These are phyloP conservation scores for Nannoperca obscura DNA, from an alignment of 2,797 vertebrate genomes.

Conservation along the genomic window DNA sequence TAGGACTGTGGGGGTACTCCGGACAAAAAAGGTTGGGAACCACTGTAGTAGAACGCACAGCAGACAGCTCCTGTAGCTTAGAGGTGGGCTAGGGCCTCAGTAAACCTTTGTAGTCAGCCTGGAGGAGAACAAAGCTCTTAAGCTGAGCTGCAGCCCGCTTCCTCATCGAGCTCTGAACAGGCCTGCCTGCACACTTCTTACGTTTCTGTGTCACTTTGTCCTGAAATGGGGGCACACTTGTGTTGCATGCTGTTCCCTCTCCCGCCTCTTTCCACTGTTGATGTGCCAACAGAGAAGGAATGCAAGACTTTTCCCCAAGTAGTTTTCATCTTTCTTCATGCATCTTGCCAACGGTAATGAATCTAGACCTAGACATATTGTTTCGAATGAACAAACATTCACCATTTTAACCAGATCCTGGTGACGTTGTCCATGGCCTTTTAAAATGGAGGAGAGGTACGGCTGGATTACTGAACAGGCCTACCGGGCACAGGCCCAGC, in stretches of 20 bases:
- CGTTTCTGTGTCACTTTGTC: slow-evolving; percentile 53
- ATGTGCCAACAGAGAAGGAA: slow-evolving; percentile 50
- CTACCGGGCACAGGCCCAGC: too few relatives aligned
- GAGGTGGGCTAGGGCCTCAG: slow-evolving; percentile 16
- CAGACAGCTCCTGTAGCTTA: slow-evolving; percentile 12
- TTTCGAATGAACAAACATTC: slow-evolving; percentile 43
- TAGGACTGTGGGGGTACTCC: too few relatives aligned
- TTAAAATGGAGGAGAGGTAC: neutral
- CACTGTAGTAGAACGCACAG: too few relatives aligned
- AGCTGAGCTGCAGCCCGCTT: slow-evolving; percentile 3
- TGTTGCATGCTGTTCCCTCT: slow-evolving; percentile 12
- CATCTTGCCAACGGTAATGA: slow-evolving; percentile 27
- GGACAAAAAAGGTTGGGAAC: too few relatives aligned
- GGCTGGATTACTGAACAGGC: slow-evolving; percentile 1
- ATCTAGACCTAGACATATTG: slow-evolving; percentile 21
- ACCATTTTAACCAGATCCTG: neutral
- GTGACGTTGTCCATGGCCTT: neutral
- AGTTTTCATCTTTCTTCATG: slow-evolving; percentile 35
- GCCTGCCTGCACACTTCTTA: slow-evolving; percentile 1
- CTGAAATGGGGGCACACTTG: slow-evolving; percentile 43
- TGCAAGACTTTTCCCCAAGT: slow-evolving; percentile 36
- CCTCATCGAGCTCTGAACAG: slow-evolving; percentile 22
- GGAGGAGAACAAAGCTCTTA: slow-evolving; percentile 21
- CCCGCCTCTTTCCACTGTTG: neutral
- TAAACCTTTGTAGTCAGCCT: slow-evolving; percentile 8